Evolutionary conservation across 2,888 invertebrate genomes (phyloP).

Genomic region (Epinotia brunnichana): DNA sequence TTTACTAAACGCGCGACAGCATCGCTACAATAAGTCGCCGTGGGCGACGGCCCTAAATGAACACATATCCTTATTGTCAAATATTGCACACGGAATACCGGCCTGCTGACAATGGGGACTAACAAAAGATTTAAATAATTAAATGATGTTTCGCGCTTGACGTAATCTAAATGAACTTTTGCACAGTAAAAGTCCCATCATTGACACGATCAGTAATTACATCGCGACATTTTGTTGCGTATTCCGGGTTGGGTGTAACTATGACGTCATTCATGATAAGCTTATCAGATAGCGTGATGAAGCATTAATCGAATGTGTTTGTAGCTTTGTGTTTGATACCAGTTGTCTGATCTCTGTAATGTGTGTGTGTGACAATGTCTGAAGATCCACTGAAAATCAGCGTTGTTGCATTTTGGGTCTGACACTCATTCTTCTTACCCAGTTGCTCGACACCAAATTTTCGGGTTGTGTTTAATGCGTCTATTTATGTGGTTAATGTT

Average conservation of each 20-base stretch:
- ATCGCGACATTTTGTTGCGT: conserved; percentile 17
- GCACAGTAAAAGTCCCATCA: conserved; percentile 17
- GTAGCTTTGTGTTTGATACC: conserved; percentile 48
- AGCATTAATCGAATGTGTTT: conserved; percentile 76
- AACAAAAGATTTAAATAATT: neutral
- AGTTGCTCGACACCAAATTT: no score
- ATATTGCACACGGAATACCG: no score
- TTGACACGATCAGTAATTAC: conserved; percentile 27
- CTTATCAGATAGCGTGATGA: conserved; percentile 76
- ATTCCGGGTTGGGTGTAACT: neutral
- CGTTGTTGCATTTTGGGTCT: neutral
- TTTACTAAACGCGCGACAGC: no score
- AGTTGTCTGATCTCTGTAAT: conserved; percentile 33
- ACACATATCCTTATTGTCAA: no score
- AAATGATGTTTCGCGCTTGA: neutral
- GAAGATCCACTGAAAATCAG: neutral
- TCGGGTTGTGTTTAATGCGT: no score
- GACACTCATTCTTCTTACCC: no score
- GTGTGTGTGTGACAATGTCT: neutral
- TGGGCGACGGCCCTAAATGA: no score
- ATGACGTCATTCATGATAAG: conserved; percentile 67
- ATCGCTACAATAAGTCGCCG: no score
- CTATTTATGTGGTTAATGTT: no score
- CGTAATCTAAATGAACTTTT: neutral
- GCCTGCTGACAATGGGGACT: no score